Percentiles rank a stretch among this genome's conserved stretches.
Conservation (phyloP, 1,140 invertebrate genomes). For the Euglossa dilemma region DNA sequence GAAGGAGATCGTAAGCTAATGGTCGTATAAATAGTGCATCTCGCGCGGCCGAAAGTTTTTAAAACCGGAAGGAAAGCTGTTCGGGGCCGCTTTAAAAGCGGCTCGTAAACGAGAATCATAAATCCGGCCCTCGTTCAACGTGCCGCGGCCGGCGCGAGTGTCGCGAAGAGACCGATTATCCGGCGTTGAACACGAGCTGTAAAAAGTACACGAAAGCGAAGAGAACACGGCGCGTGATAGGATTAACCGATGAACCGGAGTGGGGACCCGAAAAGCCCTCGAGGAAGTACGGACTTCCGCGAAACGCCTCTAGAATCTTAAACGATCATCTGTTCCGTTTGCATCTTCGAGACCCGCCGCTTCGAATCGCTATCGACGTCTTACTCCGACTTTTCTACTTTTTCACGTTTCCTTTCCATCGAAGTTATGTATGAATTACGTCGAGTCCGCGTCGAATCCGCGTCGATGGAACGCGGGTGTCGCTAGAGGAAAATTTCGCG, state of each 20-base stretch:
- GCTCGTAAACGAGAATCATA: conserved; percentile 54
- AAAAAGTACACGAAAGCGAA: conserved; percentile 54
- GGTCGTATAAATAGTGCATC: conserved; percentile 64
- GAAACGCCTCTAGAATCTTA: conserved; percentile 66
- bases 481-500: too few relatives aligned
- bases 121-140: conserved; percentile 49
- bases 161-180: conserved; percentile 50
- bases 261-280: conserved; percentile 8
- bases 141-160: conserved; percentile 1
- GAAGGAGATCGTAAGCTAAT: conserved; percentile 65
- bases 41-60: conserved; percentile 49
- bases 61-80: conserved; percentile 60
- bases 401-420: too few relatives aligned
- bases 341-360: background rate
- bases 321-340: conserved; percentile 63
- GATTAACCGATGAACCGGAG: conserved; percentile 48
- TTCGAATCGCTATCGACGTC: too few relatives aligned
- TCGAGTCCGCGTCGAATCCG: too few relatives aligned
- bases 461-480: too few relatives aligned
- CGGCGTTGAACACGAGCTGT: conserved; percentile 45
- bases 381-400: too few relatives aligned
- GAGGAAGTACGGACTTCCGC: conserved; percentile 72
- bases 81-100: conserved; percentile 47
- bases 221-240: conserved; percentile 51
- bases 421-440: too few relatives aligned